Conservation (phyloP, 2,888 invertebrate genomes). For the Tiliacea aurago region DNA sequence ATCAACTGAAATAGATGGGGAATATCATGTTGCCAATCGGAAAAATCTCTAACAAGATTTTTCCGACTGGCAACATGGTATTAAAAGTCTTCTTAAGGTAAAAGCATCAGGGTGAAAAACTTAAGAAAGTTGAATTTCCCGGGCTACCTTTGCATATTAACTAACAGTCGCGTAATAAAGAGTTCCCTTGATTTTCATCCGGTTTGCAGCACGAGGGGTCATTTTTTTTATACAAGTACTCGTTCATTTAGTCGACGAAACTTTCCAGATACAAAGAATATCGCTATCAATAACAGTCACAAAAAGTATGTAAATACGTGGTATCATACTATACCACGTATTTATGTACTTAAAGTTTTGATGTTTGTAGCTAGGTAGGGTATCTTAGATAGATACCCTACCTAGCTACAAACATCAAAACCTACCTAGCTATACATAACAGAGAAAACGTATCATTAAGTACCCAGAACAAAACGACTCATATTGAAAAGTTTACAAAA, state of each 20-base stretch:
- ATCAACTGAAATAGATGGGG: no score
- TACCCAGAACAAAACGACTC: neutral
- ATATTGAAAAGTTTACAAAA: constrained; percentile 11
- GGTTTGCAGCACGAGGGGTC: neutral
- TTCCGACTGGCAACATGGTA: neutral
- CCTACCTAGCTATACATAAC: no score
- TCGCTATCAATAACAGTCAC: neutral
- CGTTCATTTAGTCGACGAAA: neutral
- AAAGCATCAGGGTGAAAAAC: no score
- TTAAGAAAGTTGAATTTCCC: no score
- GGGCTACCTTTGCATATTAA: no score
- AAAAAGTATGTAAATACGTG: neutral
- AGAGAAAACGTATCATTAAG: neutral
- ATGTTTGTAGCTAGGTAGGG: neutral
- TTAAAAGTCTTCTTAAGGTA: neutral
- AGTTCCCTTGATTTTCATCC: neutral
- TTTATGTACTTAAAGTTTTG: no score
- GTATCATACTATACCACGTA: no score
- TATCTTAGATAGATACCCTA: no score
- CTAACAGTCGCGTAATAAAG: neutral
- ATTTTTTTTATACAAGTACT: neutral
- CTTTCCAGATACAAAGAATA: neutral
- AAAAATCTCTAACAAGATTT: no score
- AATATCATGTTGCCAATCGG: no score
- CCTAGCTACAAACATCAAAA: no score